Conservation (phyloP, 1,140 invertebrate genomes). For the Drosophila persimilis region DNA sequence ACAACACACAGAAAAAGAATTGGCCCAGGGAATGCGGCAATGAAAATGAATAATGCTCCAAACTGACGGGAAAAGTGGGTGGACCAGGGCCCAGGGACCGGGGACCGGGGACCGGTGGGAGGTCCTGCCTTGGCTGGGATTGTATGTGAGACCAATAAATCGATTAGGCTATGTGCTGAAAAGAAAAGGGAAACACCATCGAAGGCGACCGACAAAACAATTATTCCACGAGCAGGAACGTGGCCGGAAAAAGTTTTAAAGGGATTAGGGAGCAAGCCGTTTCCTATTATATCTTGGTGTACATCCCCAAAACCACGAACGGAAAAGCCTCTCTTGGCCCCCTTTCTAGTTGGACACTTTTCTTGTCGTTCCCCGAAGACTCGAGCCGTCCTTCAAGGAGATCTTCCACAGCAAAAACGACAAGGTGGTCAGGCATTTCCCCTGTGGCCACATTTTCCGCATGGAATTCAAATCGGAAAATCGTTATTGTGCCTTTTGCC, state of each 20-base stretch:
- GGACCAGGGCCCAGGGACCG: neutral
- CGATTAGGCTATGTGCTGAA: conserved; percentile 59
- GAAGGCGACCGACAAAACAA: conserved; percentile 17
- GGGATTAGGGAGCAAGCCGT: too few relatives aligned
- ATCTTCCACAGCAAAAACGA: neutral
- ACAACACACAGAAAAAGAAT: conserved; percentile 43
- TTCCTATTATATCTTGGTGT: too few relatives aligned
- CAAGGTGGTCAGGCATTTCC: neutral
- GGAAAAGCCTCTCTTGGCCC: too few relatives aligned
- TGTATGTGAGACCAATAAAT: conserved; percentile 61
- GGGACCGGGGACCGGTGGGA: too few relatives aligned
- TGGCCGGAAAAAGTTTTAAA: too few relatives aligned
- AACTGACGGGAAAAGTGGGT: conserved; percentile 25
- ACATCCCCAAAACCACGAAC: too few relatives aligned
- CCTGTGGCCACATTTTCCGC: neutral
- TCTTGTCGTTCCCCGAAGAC: too few relatives aligned
- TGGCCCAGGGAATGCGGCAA: conserved; percentile 42
- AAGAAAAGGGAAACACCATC: conserved; percentile 18
- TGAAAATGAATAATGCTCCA: conserved; percentile 71
- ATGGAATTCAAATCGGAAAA: conserved; percentile 52
- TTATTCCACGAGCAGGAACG: neutral
- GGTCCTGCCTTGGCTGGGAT: conserved; percentile 32
- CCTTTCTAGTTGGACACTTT: too few relatives aligned
- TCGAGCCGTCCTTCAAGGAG: too few relatives aligned
- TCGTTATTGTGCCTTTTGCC: conserved; percentile 44